These are phyloP conservation scores for Calliopsis andreniformis DNA, from an alignment of 1,140 invertebrate genomes.

Conservation along the genomic window DNA sequence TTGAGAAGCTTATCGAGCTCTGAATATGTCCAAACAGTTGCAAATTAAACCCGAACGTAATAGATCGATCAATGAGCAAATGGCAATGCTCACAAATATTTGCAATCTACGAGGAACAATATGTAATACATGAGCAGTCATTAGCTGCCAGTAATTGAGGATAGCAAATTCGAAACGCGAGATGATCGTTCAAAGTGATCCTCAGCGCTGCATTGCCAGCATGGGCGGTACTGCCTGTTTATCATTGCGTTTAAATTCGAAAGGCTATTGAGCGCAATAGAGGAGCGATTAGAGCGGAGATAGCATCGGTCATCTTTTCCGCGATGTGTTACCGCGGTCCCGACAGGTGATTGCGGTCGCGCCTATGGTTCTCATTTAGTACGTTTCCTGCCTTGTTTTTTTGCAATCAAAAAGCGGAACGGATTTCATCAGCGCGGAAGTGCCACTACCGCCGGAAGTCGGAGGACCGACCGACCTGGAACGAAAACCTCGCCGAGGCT, in stretches of 20 bases:
- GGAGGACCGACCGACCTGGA: constrained; percentile 15
- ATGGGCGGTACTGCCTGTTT: constrained; percentile 39
- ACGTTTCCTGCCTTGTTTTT: constrained; percentile 38
- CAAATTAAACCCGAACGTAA: neutral
- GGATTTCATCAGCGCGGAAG: constrained; percentile 32
- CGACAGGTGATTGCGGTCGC: constrained; percentile 23
- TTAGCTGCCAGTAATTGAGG: constrained; percentile 21
- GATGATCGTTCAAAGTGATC: constrained; percentile 21
- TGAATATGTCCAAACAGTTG: no score
- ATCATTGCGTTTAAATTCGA: constrained; percentile 67
- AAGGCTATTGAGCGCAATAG: constrained; percentile 70
- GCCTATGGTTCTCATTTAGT: constrained; percentile 38
- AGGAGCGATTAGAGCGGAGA: constrained; percentile 66
- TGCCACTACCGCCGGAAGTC: constrained; percentile 19
- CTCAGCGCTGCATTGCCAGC: neutral
- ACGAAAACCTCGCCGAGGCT: constrained; percentile 4
- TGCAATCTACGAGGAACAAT: neutral
- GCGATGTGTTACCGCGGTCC: constrained; percentile 61
- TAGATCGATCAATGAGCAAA: constrained; percentile 21
- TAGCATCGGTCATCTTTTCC: constrained; percentile 64
- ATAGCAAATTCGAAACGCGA: constrained; percentile 4
- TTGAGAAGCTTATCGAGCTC: no score
- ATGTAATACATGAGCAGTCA: neutral
- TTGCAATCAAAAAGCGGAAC: constrained; percentile 29
- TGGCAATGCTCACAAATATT: constrained; percentile 3